Base-by-base conservation (phyloP, 2,797 vertebrate species). In the Poecilia picta region DNA sequence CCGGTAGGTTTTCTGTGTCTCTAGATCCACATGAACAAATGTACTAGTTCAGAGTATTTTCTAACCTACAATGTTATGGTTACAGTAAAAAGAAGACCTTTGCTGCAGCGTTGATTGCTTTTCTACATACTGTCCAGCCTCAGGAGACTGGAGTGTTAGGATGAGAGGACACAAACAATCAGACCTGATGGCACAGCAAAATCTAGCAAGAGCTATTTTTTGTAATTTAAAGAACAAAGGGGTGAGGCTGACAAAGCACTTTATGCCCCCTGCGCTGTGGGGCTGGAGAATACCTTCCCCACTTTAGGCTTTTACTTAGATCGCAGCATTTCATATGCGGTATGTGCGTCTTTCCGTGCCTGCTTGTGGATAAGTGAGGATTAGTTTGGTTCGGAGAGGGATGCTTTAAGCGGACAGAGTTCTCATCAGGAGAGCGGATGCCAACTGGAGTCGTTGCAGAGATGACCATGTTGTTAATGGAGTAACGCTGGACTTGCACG, bases 131-230 rank as follows among this genome's bases (percentile, higher is more conserved):
- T 77, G 68, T 77, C 83, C 66, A 49, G 81, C 87, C 87, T 89
- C 82, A 20, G 77, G 89, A 91, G 89, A 88, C 71, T 47, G 41
- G 73, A 82, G 81, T 59, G 72, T 23, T 5, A 51, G 74, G 74
- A 85, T 77, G 83, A 90, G 82, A 84, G 80, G 74, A 86, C 1
- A 53, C 71, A 86, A 91, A 93, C 90, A 93, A 92, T 90, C 85
- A 87, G 81, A 89, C 71, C 72, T 84, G 89, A 93, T 93, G 91
- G 93, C 92, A 73, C 87, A 92, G 92, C 91, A 92, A 77, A 87
- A 89, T 89, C 80, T 53, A 81, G 73, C 88, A 87, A 87, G 85
- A 68, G 72, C 85, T 73, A 46, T 75, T 78, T 88, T 81, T 80
- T 93, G 90, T 92, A 73, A 83, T 91, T 91, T 89, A 92, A 90